Evolutionary conservation across 2,888 invertebrate species (phyloP).

Genomic region (Coremacera marginata): DNA sequence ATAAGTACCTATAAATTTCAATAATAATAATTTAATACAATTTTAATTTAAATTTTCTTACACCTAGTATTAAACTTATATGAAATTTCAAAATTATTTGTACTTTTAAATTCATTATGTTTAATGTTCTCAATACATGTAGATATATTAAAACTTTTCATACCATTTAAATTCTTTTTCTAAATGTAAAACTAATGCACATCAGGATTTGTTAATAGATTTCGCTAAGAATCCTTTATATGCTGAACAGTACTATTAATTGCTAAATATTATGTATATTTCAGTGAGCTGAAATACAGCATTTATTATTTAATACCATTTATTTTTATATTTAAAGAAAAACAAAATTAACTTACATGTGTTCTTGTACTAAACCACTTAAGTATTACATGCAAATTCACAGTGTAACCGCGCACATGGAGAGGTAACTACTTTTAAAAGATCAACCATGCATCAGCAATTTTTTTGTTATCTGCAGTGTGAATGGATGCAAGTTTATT

Average conservation of each 20-base stretch:
- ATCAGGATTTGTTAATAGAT: not conserved
- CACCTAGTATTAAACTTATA: not conserved
- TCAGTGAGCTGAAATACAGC: constrained; percentile 8
- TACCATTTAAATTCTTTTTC: not conserved
- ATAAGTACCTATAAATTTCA: constrained; percentile 16
- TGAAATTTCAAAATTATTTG: constrained; percentile 1
- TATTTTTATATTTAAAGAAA: not conserved
- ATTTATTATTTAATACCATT: not conserved
- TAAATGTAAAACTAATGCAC: constrained; percentile 8
- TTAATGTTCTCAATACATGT: constrained; percentile 11
- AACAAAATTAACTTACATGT: constrained; percentile 16
- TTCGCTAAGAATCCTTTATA: not conserved
- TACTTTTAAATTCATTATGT: not conserved
- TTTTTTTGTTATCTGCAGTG: not conserved
- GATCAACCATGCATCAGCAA: constrained; percentile 2
- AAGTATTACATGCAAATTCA: constrained; percentile 34
- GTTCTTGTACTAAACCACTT: constrained; percentile 29
- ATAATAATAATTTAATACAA: not conserved
- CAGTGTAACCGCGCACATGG: constrained; percentile 36
- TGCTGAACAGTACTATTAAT: not conserved
- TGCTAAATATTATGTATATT: not conserved
- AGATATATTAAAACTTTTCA: not conserved
- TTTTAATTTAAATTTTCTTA: constrained; percentile 23
- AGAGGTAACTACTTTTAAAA: constrained; percentile 18
- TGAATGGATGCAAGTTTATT: not conserved